Conservation (phyloP, 2,797 vertebrate species). For the Myotis myotis region DNA sequence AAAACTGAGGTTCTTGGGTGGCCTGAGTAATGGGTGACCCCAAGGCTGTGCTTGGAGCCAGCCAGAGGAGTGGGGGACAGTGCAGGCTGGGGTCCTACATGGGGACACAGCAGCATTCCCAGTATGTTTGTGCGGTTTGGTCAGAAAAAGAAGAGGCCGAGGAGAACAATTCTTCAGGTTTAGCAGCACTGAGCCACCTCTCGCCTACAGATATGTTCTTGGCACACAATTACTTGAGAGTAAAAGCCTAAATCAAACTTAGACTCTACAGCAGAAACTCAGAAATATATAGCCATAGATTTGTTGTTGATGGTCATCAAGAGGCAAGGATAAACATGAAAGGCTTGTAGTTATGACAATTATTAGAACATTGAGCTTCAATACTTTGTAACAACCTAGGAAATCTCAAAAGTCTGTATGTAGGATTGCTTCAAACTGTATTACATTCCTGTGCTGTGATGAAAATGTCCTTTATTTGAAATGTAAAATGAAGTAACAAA, state of each 20-base stretch:
- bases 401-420: not conserved
- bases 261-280: not conserved
- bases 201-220: not conserved
- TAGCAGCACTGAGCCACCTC: too few relatives aligned
- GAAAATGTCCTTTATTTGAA: not conserved
- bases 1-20: not conserved
- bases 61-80: too few relatives aligned
- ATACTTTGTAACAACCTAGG: not conserved
- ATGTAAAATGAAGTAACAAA: not conserved
- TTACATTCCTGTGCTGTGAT: not conserved
- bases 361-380: not conserved
- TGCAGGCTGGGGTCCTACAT: too few relatives aligned
- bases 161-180: not conserved
- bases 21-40: not conserved
- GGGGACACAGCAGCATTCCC: not conserved
- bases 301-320: not conserved
- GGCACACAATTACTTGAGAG: not conserved
- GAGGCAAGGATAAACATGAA: not conserved
- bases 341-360: not conserved
- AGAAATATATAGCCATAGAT: not conserved
- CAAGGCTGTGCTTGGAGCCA: not conserved
- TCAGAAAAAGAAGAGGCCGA: not conserved
- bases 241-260: not conserved
- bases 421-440: not conserved
- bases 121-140: rapidly evolving